Evolutionary conservation across 2,888 invertebrate genomes (phyloP).

Genomic region (Ametastegia equiseti): DNA sequence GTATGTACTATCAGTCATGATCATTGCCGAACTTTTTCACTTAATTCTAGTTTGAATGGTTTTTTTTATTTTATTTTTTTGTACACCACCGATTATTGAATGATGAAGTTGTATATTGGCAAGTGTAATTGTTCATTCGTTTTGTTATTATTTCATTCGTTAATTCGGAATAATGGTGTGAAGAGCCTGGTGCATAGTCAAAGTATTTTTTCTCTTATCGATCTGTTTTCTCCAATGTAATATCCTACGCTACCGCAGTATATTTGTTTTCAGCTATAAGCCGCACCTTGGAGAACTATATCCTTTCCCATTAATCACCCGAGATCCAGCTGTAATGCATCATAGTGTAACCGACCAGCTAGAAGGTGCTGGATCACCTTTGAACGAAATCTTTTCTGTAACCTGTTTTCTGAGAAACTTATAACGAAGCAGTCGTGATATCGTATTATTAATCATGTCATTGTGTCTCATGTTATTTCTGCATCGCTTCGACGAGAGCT

Average conservation of each 20-base stretch:
- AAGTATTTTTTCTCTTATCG: slow-evolving; percentile 7
- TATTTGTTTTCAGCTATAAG: slow-evolving; percentile 9
- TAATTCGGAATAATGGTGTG: background rate
- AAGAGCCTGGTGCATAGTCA: background rate
- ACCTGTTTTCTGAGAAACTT: background rate
- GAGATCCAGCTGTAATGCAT: slow-evolving; percentile 19
- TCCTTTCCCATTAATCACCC: slow-evolving; percentile 34
- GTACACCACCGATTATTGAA: background rate
- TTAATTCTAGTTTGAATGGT: too few species aligned
- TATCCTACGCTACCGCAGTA: slow-evolving; percentile 8
- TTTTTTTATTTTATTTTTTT: too few species aligned
- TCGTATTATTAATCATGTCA: background rate
- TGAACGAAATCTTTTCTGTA: slow-evolving; percentile 17
- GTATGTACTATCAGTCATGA: too few species aligned
- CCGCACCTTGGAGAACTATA: slow-evolving; percentile 24
- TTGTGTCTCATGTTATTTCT: background rate
- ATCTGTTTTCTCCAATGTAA: background rate
- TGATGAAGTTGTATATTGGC: background rate
- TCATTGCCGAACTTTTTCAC: too few species aligned
- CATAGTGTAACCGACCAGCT: background rate
- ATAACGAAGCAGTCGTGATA: background rate
- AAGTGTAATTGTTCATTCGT: background rate
- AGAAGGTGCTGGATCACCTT: slow-evolving; percentile 19
- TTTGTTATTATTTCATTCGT: background rate
- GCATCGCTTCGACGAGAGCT: too few species aligned